Percentiles rank a stretch among this genome's conserved stretches.
These are phyloP conservation scores for Lytechinus pictus DNA, from an alignment of 35 echinoderm and acorn worm species.

Conservation along the genomic window DNA sequence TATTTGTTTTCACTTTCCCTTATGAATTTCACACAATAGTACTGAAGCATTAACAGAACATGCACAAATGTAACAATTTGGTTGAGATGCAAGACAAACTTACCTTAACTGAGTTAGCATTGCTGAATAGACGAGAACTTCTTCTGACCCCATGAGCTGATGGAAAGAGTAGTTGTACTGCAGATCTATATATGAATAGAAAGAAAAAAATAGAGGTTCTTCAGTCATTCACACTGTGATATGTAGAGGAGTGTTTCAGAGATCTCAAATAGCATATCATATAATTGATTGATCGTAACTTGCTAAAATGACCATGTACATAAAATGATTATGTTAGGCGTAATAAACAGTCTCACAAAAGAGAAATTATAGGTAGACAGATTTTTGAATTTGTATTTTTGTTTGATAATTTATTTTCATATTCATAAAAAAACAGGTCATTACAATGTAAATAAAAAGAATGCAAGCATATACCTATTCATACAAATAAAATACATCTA, in stretches of 20 bases:
- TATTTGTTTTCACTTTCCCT: not conserved
- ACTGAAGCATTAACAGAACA: not conserved
- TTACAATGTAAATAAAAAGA: no score
- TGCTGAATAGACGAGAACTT: constrained; percentile 91
- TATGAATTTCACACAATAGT: not conserved
- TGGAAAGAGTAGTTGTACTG: constrained; percentile 88
- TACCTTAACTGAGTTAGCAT: constrained; percentile 98
- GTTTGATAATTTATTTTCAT: no score
- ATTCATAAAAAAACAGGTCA: no score
- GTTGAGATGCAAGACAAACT: constrained; percentile 15
- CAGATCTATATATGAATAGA: not conserved
- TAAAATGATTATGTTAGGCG: no score
- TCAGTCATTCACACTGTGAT: not conserved
- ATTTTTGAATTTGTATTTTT: no score
- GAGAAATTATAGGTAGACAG: no score
- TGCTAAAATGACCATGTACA: no score
- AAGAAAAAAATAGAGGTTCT: not conserved
- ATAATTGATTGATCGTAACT: no score
- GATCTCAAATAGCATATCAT: not conserved
- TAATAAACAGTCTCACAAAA: no score
- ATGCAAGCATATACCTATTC: no score
- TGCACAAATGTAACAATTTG: not conserved
- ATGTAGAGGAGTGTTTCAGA: not conserved
- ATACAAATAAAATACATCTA: no score
- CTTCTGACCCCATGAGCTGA: constrained; percentile 86